Conservation (phyloP, 2,113 vertebrate genomes). For the Vicugna pacos region DNA sequence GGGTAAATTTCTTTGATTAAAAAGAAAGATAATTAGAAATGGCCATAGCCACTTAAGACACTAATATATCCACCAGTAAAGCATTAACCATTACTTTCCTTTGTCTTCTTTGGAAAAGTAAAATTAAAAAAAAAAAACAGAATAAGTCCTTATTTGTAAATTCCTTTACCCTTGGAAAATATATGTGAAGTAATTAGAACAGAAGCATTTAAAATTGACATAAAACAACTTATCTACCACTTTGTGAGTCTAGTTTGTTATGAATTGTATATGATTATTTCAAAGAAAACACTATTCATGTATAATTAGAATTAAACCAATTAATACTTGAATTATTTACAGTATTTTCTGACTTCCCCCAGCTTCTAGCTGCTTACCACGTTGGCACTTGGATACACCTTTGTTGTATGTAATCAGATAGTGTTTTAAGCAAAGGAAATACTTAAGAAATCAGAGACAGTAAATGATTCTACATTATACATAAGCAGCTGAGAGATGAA, state of each 20-base stretch:
- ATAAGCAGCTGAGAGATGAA: conserved; percentile 5
- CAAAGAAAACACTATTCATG: background rate
- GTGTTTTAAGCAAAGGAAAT: background rate
- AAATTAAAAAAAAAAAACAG: background rate
- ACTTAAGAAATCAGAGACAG: background rate
- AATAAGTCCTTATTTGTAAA: background rate
- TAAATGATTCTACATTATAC: conserved; percentile 5
- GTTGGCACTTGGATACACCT: background rate
- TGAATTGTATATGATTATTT: conserved; percentile 18
- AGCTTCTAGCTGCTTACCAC: background rate
- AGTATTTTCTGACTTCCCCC: background rate
- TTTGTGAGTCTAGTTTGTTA: background rate
- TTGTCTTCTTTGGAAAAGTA: conserved; percentile 11
- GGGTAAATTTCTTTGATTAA: background rate
- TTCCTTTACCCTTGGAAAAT: background rate
- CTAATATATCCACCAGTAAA: background rate
- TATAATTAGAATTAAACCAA: conserved; percentile 38
- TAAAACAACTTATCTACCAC: background rate
- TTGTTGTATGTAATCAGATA: background rate
- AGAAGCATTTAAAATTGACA: background rate
- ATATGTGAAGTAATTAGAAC: background rate
- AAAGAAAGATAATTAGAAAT: background rate
- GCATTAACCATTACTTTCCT: background rate
- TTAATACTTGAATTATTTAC: conserved; percentile 40
- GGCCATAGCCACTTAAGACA: background rate